phyloP scores from a whole-genome alignment of 2,113 vertebrate species.

The Pseudolaguvia tuberculata region DNA sequence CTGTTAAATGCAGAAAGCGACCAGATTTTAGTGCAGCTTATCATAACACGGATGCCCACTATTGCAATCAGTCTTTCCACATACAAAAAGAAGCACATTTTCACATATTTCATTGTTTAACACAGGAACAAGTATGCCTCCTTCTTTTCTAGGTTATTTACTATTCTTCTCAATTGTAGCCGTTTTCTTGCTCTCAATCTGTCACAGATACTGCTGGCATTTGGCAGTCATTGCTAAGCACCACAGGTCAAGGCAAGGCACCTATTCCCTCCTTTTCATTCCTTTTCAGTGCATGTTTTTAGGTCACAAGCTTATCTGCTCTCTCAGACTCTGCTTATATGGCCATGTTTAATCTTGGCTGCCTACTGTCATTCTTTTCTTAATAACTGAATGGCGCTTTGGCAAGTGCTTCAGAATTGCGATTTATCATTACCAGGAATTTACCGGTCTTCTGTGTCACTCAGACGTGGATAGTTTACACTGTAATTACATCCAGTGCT shows the following conservation, averaged over 20 bases:
- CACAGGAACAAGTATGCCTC: not conserved
- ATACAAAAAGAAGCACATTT: not conserved
- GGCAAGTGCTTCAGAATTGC: conserved; percentile 59
- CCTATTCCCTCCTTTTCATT: not conserved
- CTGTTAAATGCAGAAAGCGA: not conserved
- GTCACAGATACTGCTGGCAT: conserved; percentile 26
- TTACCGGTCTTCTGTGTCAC: conserved; percentile 36
- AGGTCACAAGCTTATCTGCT: conserved; percentile 49
- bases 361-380: conserved; percentile 56
- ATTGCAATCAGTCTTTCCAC: not conserved
- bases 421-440: conserved; percentile 60
- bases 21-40: not conserved
- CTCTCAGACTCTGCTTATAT: conserved; percentile 51
- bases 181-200: conserved; percentile 7
- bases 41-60: not conserved
- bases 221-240: conserved; percentile 23
- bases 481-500: conserved; percentile 23
- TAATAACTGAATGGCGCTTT: conserved; percentile 61
- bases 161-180: conserved; percentile 12
- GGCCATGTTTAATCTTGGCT: conserved; percentile 58
- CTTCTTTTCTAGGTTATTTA: not conserved
- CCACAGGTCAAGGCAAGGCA: conserved; percentile 19
- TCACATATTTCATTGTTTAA: not conserved
- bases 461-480: conserved; percentile 4
- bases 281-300: conserved; percentile 16